phyloP scores from a whole-genome alignment of 2,113 vertebrate genomes.

The Rhineura floridana region DNA sequence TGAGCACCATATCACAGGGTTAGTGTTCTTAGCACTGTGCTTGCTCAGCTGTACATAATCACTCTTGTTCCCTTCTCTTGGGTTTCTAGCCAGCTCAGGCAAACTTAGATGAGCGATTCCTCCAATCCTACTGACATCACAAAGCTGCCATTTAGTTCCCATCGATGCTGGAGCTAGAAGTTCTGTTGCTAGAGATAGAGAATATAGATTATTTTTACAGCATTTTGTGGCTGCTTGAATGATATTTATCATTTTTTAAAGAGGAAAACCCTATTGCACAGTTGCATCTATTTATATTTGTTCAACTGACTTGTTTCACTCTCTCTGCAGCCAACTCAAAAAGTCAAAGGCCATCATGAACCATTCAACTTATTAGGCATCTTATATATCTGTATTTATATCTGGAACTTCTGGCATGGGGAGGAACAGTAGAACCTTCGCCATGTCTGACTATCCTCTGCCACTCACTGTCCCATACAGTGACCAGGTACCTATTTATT shows the following conservation, averaged over 20 bases:
- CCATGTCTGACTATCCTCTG: not conserved
- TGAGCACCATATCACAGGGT: slow-evolving; percentile 61
- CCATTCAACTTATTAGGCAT: not conserved
- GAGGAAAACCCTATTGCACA: slow-evolving; percentile 42
- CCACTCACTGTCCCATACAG: not conserved
- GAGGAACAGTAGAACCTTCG: not conserved
- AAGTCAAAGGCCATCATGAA: not conserved
- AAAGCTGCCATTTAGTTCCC: slow-evolving; percentile 26
- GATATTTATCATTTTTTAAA: slow-evolving; percentile 29
- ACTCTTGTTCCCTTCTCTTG: slow-evolving; percentile 68
- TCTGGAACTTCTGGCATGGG: not conserved
- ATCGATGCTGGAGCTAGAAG: not conserved
- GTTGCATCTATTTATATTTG: slow-evolving; percentile 26
- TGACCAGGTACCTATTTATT: not conserved
- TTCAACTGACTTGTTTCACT: not conserved
- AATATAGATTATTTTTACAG: not conserved
- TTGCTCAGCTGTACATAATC: slow-evolving; percentile 74
- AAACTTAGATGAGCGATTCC: slow-evolving; percentile 47
- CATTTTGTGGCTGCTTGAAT: slow-evolving; percentile 19
- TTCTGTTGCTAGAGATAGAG: not conserved
- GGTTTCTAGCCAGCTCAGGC: slow-evolving; percentile 60
- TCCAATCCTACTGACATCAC: slow-evolving; percentile 34
- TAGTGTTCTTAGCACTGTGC: slow-evolving; percentile 65
- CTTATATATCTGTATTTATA: not conserved
- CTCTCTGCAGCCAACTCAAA: not conserved